Evolutionary conservation across 2,113 vertebrate genomes (phyloP), one percentile per base, ranked within the genome.

Genomic region (Gila orcuttii): DNA sequence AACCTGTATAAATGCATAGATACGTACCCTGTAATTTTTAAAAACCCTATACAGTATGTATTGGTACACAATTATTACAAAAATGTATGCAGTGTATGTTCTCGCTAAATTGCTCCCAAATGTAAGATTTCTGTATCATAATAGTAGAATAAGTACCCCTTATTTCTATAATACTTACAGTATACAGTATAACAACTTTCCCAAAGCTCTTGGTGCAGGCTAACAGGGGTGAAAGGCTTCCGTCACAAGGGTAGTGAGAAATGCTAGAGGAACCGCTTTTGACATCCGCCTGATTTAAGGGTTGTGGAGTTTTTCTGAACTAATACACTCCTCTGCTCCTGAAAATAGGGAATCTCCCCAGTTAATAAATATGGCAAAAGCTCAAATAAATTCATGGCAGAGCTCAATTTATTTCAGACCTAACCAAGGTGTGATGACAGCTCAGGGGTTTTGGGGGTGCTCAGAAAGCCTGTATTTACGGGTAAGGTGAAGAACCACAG

Each of bases 221-320:
- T 91, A 90, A 93, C 92, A 93, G 82, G 68, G 82, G 39, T 91
- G 91, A 93, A 92, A 91, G 90, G 91, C 90, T 88, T 91, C 88
- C 33, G 62, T 87, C 90, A 91, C 79, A 77, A 87, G 82, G 85
- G 85, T 79, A 77, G 85, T 85, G 85, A 85, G 74, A 78, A 92
- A 92, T 90, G 87, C 90, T 47, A 13, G 81, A 79, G 79, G 15
- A 71, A 52, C 31, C 9, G 19, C 55, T 62, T 45, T 57, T 33
- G 82, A 33, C 78, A 84, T 39, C 75, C 28, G 28, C 64, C n/a
- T 68, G 79, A 86, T 88, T 88, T 85, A 88, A 33, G 50, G 8
- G 64, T 39, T 71, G 19, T 19, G 57, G 10, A 50, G 17, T 75
- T 79, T 77, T 83, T 87, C 45, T 12, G 60, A 69, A 21, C 66